phyloP scores from a whole-genome alignment of 2,797 vertebrate species.

The Harpagifer antarcticus region DNA sequence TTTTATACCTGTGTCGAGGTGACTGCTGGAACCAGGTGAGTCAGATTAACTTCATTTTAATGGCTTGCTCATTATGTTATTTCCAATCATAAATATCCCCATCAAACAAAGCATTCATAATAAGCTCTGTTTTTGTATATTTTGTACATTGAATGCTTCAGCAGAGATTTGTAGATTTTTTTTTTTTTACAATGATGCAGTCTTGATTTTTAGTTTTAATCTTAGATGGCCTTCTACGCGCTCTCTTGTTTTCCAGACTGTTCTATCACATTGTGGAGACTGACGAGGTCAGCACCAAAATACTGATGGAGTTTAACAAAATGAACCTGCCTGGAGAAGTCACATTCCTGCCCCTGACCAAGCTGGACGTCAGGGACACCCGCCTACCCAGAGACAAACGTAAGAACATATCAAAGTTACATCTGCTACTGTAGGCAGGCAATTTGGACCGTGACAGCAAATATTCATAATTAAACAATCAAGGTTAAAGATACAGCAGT shows the following conservation, averaged over 20 bases:
- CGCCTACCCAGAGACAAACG: constrained; percentile 98
- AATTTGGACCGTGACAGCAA: neutral
- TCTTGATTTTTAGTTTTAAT: neutral
- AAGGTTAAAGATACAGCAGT: neutral
- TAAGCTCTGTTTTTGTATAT: neutral
- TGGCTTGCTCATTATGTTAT: neutral
- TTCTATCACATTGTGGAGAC: constrained; percentile 99
- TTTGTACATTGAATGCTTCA: neutral
- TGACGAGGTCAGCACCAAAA: constrained; percentile 99
- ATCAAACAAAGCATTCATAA: neutral
- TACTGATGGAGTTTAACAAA: constrained; percentile 99
- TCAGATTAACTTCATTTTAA: neutral
- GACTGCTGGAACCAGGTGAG: constrained; percentile 97
- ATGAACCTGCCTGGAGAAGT: constrained; percentile 99
- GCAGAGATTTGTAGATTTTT: neutral
- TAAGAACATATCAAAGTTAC: constrained; percentile 67
- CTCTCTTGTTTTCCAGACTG: constrained; percentile 81
- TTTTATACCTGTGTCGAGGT: constrained; percentile 99
- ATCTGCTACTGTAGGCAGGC: neutral
- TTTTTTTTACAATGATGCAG: neutral
- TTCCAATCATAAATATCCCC: neutral
- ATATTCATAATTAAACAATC: neutral
- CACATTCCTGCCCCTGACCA: constrained; percentile 97
- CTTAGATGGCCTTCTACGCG: neutral
- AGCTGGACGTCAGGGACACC: constrained; percentile 98